phyloP scores from a whole-genome alignment of 2,888 invertebrate genomes.

The Agelastica alni region DNA sequence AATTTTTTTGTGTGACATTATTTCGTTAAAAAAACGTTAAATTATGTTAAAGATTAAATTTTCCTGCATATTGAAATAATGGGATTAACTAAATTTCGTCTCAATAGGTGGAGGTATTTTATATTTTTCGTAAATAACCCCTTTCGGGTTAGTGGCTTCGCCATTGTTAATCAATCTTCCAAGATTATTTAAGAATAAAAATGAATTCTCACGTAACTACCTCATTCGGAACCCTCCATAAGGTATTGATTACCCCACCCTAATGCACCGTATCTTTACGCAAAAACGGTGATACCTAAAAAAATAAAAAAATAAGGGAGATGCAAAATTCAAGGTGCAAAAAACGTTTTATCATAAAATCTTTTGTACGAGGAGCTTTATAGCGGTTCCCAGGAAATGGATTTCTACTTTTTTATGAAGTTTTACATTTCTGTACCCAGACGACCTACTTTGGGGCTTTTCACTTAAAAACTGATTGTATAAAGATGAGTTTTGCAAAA shows the following conservation, averaged over 20 bases:
- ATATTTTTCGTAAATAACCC: background rate
- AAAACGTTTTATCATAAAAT: conserved; percentile 32
- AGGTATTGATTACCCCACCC: conserved; percentile 30
- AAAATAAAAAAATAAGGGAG: conserved; percentile 33
- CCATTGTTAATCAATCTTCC: conserved; percentile 28
- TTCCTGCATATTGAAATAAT: no score
- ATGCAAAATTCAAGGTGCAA: conserved; percentile 35
- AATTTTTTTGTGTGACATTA: no score
- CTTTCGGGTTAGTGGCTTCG: background rate
- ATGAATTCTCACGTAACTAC: conserved; percentile 32
- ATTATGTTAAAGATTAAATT: no score
- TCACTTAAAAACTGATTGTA: conserved; percentile 43
- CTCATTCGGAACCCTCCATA: conserved; percentile 31
- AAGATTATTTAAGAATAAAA: conserved; percentile 24
- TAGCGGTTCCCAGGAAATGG: conserved; percentile 43
- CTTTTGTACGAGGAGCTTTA: conserved; percentile 24
- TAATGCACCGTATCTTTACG: conserved; percentile 19
- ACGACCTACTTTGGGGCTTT: conserved; percentile 46
- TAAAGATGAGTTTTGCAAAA: conserved; percentile 23
- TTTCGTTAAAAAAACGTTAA: no score
- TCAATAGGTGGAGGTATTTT: no score
- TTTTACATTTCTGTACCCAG: conserved; percentile 39
- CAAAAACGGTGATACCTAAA: conserved; percentile 5
- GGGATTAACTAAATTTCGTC: no score
- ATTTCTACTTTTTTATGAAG: conserved; percentile 39